Base-by-base conservation (phyloP, 2,888 invertebrate species). In the Frankliniella fusca region DNA sequence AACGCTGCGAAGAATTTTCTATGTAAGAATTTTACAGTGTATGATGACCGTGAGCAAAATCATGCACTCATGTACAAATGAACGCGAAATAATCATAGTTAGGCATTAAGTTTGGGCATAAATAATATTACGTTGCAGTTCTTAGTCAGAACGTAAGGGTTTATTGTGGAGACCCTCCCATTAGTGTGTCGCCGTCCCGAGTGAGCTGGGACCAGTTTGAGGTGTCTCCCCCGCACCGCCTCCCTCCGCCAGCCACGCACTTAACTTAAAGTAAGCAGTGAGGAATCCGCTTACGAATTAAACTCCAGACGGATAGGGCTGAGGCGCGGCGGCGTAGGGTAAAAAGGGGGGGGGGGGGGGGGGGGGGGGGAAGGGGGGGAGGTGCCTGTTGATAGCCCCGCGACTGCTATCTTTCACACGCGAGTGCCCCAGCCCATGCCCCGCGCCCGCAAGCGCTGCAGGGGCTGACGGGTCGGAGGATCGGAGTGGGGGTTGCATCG, bases 361-460 rank as follows among this genome's bases (percentile, higher is more conserved):
- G 38, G 38, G 38, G 5, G 38, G 38, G 2, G 20, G 20, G 15
- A 18, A 18, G 54, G 54, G 54, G 54, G 54, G 65, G n/a, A n/a
- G 65, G 70, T 12, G 70, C 70, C 70, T 76, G 70, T 76, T 76
- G 70, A 54, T 54, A 54, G 54, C 54, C 38, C 5, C 15, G 54
- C 54, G 54, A 76, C 70, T 76, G 70, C 70, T 76, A 76, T 76
- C 70, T 76, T 27, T 76, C 70, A 76, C 70, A 76, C 70, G 70
- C 70, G 23, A 27, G 12, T 27, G 70, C 23, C 61, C 15, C 10
- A 11, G 27, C 27, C 23, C 70, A 2, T 8, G 70, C 65, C 27
- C 70, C 70, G 27, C 70, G 70, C 27, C 70, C 10, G 70, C 54
- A 15, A 20, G 54, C 0, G 20, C 5, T 54, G 54, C 54, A 54